These are phyloP conservation scores for Poeciliopsis turrubarensis DNA, from an alignment of 2,113 vertebrate genomes.

Conservation along the genomic window DNA sequence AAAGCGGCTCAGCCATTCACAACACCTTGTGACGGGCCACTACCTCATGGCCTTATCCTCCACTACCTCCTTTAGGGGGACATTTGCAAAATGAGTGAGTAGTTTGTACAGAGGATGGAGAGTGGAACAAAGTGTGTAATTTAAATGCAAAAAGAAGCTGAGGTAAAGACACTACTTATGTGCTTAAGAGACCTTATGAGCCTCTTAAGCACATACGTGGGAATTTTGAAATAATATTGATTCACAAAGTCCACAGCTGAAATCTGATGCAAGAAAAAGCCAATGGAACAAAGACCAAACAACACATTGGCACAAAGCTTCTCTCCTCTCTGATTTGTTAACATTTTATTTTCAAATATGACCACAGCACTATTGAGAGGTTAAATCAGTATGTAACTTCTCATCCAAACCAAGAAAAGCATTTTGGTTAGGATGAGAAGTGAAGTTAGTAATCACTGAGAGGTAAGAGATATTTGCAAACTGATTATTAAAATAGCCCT, in stretches of 20 bases:
- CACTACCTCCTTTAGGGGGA: conserved; percentile 48
- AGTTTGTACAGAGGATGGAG: conserved; percentile 20
- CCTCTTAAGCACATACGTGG: background rate
- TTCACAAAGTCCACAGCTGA: background rate
- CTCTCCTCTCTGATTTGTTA: background rate
- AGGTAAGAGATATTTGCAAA: no score
- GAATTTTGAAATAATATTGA: background rate
- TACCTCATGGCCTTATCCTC: conserved; percentile 35
- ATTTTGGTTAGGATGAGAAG: conserved; percentile 2
- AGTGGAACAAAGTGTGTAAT: conserved; percentile 16
- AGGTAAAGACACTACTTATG: background rate
- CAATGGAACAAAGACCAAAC: background rate
- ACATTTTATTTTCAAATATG: conserved; percentile 5
- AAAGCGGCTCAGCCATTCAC: conserved; percentile 79
- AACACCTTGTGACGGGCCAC: conserved; percentile 71
- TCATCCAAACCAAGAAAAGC: no score
- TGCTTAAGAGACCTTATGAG: background rate
- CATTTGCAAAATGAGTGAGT: conserved; percentile 77
- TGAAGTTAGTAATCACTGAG: no score
- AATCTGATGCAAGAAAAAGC: background rate
- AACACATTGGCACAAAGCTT: background rate
- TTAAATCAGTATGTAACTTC: background rate
- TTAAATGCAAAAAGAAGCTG: conserved; percentile 28
- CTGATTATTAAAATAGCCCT: no score
- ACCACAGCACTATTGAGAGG: conserved; percentile 25